A percentile compares a stretch with the other conserved stretches of the same genome.
Conservation (phyloP, 2,888 invertebrate genomes). For the Limnephilus auricula region DNA sequence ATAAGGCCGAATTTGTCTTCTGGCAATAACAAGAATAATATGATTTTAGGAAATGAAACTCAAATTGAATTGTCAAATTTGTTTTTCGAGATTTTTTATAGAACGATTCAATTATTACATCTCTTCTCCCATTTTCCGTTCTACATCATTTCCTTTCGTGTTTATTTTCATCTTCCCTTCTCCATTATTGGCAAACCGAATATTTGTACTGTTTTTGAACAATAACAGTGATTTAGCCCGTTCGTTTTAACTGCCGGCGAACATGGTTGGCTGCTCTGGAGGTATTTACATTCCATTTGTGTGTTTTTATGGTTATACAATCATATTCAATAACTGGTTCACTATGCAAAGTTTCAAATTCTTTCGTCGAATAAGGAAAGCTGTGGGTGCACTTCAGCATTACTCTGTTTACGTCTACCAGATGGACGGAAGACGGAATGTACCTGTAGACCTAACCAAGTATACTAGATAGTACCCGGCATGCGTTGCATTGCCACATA, state of each 20-base stretch:
- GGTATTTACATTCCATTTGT: constrained; percentile 28
- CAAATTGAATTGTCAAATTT: not conserved
- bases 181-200: not conserved
- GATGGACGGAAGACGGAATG: not conserved
- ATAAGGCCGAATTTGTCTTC: not conserved
- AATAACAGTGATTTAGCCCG: not conserved
- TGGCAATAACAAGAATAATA: not conserved
- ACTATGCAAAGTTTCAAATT: not conserved
- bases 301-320: not conserved
- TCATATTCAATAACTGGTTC: not conserved
- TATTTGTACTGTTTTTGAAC: not conserved
- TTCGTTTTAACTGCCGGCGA: not conserved
- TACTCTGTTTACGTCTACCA: not conserved
- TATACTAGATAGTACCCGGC: no score
- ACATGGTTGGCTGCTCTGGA: not conserved
- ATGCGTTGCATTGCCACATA: no score
- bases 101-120: not conserved
- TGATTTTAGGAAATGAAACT: not conserved
- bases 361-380: not conserved
- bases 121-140: not conserved
- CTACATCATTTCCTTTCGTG: not conserved
- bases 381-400: not conserved
- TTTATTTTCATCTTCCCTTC: not conserved
- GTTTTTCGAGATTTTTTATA: not conserved
- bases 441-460: no score